phyloP scores from a whole-genome alignment of 64 coral and sea anemone genomes.

The Catalaphyllia jardinei region DNA sequence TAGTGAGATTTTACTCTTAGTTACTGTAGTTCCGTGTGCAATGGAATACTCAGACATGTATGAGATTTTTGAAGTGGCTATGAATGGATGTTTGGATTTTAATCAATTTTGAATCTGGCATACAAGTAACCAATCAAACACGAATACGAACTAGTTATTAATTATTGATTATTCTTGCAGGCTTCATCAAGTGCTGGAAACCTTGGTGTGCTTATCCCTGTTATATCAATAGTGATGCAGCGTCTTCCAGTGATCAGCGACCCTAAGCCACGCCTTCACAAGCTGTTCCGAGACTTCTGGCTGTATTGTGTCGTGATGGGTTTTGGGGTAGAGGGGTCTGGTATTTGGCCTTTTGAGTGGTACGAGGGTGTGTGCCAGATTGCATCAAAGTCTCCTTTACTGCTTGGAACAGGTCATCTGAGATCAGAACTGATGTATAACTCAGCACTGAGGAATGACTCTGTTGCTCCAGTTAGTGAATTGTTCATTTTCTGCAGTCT shows the following conservation, averaged over 20 bases:
- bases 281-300: conserved; percentile 96
- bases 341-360: conserved; percentile 89
- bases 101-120: no score
- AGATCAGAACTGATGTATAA: conserved; percentile 93
- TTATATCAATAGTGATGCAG: conserved; percentile 79
- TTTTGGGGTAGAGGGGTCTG: conserved; percentile 87
- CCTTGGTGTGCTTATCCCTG: conserved; percentile 94
- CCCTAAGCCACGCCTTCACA: conserved; percentile 90
- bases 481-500: background rate
- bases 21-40: no score
- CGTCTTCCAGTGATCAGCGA: conserved; percentile 83
- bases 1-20: no score
- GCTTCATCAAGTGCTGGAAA: conserved; percentile 96
- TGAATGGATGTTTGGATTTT: no score
- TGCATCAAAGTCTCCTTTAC: conserved; percentile 83
- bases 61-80: no score
- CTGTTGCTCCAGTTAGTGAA: conserved; percentile 84
- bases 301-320: conserved; percentile 98
- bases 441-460: conserved; percentile 87
- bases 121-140: no score
- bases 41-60: no score
- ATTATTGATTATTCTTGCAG: background rate
- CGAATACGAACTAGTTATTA: no score
- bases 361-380: conserved; percentile 88
- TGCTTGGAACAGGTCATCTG: conserved; percentile 90